Conservation (phyloP, 2,113 vertebrate genomes). For the Pterophyllum scalare region DNA sequence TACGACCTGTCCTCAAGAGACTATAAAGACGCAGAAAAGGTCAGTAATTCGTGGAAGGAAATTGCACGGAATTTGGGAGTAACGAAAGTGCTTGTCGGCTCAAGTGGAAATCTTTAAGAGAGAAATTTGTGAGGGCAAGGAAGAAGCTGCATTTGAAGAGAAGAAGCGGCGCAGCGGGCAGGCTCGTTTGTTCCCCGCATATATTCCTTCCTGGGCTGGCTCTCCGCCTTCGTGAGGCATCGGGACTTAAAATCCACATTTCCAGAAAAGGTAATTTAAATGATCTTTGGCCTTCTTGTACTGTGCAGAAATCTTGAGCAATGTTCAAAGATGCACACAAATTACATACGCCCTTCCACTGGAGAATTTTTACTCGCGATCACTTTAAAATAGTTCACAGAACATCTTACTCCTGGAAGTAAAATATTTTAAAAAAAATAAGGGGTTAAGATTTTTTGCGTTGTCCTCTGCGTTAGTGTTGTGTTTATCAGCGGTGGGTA, state of each 20-base stretch:
- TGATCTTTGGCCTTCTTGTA: background rate
- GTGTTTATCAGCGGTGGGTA: too few relatives aligned
- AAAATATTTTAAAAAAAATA: background rate
- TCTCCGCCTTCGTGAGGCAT: background rate
- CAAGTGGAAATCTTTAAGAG: background rate
- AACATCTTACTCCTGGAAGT: too few relatives aligned
- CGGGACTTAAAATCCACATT: background rate
- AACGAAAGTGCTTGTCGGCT: background rate
- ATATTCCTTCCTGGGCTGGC: background rate
- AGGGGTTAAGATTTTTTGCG: background rate
- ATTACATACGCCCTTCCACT: background rate
- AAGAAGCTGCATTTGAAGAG: background rate
- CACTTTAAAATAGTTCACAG: too few relatives aligned
- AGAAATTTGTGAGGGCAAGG: background rate
- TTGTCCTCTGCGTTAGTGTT: too few relatives aligned
- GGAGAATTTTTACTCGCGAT: too few relatives aligned
- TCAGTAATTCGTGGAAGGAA: background rate
- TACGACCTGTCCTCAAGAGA: background rate
- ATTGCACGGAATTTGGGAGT: background rate
- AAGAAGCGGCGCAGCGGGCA: background rate
- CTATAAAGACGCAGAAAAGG: background rate
- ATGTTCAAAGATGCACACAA: background rate
- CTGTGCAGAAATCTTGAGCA: fast-evolving
- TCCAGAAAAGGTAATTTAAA: background rate
- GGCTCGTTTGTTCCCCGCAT: background rate